A percentile compares a stretch with the other conserved stretches of the same genome.
phyloP scores from a whole-genome alignment of 2,797 vertebrate genomes.

The Gambelia wislizenii region DNA sequence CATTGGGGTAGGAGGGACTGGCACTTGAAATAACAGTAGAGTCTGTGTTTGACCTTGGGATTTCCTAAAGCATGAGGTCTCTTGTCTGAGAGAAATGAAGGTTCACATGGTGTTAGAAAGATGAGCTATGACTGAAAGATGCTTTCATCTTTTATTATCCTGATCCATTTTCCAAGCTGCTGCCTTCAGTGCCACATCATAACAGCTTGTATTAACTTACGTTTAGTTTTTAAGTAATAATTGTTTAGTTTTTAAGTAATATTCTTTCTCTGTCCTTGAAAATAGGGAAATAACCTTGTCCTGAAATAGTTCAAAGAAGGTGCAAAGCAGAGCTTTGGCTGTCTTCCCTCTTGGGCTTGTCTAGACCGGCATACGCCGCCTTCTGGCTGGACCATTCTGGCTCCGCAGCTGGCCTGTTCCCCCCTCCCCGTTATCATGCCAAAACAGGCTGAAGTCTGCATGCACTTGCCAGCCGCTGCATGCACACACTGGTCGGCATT shows the following conservation, averaged over 20 bases:
- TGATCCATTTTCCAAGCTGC: not conserved
- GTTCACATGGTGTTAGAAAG: conserved; percentile 6
- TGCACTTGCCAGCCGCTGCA: too few relatives aligned
- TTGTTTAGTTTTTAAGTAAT: not conserved
- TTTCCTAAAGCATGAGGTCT: conserved; percentile 17
- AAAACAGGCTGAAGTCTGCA: too few relatives aligned
- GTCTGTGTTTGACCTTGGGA: not conserved
- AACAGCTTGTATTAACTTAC: not conserved
- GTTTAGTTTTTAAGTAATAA: not conserved
- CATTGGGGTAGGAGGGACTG: not conserved
- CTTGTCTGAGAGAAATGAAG: conserved; percentile 17
- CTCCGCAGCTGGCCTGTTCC: too few relatives aligned
- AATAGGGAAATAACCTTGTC: not conserved
- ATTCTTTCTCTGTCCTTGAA: not conserved
- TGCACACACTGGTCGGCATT: too few relatives aligned
- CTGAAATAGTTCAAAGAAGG: not conserved
- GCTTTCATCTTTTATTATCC: not conserved
- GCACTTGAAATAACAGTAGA: conserved; percentile 25
- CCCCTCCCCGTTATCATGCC: too few relatives aligned
- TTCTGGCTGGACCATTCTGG: too few relatives aligned
- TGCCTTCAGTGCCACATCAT: not conserved
- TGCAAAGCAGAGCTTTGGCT: not conserved
- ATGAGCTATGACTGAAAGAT: not conserved
- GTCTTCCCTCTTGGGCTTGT: not conserved
- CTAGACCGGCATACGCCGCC: too few relatives aligned